These are phyloP conservation scores for Syndactyla subalaris DNA, from an alignment of 2,797 vertebrate genomes.

Conservation along the genomic window DNA sequence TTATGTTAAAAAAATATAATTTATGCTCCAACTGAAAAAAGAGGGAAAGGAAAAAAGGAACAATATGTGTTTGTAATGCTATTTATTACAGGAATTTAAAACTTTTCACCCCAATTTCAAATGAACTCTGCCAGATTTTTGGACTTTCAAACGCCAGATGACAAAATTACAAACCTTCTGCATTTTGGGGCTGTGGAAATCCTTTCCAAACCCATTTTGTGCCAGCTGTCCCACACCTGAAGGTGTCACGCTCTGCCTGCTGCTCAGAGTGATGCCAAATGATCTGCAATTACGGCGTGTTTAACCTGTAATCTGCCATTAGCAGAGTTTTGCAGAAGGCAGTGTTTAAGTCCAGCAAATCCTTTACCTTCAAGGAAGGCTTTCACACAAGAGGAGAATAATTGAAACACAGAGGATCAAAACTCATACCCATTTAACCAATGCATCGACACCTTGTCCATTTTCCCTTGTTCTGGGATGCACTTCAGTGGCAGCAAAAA, in stretches of 20 bases:
- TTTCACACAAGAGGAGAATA: background rate
- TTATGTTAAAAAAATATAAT: background rate
- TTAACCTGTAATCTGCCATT: background rate
- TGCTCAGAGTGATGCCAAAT: background rate
- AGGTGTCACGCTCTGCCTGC: background rate
- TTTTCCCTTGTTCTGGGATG: background rate
- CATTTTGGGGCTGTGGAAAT: background rate
- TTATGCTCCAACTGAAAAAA: background rate
- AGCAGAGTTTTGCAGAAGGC: background rate
- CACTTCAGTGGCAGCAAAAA: background rate
- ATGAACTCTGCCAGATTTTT: background rate
- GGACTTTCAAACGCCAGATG: background rate
- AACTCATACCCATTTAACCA: background rate
- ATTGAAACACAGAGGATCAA: background rate
- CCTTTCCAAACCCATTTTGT: background rate
- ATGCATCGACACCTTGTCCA: accelerated
- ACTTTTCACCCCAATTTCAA: accelerated
- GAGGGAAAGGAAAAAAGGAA: accelerated
- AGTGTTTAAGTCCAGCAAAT: background rate
- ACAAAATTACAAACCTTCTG: background rate
- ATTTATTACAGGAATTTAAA: background rate
- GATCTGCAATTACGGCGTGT: background rate
- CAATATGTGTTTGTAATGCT: background rate
- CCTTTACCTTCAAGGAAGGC: background rate
- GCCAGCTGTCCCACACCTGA: slow-evolving; percentile 16